Conservation (phyloP, 1,140 invertebrate species). For the Eubasilissa regina region DNA sequence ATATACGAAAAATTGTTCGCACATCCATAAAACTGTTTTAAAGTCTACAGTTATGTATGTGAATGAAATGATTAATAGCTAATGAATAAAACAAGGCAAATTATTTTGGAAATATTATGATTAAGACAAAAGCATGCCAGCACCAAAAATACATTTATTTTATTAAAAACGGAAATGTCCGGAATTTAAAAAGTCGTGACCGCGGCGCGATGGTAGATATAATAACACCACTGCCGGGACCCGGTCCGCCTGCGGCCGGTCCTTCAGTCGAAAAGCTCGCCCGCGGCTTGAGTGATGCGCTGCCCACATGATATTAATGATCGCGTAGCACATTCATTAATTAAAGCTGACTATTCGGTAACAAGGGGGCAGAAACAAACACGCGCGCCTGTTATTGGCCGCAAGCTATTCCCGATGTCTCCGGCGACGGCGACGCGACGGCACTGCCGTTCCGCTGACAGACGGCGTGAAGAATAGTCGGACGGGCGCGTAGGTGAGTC, state of each 20-base stretch:
- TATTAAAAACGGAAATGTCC: too few relatives aligned
- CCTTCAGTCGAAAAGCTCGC: slow-evolving; percentile 5
- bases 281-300: slow-evolving; percentile 52
- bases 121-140: too few relatives aligned
- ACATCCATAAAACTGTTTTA: too few relatives aligned
- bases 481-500: background rate
- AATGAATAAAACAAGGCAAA: too few relatives aligned
- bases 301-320: slow-evolving; percentile 58
- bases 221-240: background rate
- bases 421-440: too few relatives aligned
- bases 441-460: too few relatives aligned
- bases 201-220: background rate
- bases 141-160: too few relatives aligned
- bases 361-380: slow-evolving; percentile 41
- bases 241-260: background rate
- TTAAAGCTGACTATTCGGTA: slow-evolving; percentile 58
- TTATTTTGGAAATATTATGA: too few relatives aligned
- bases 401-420: slow-evolving; percentile 40
- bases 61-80: too few relatives aligned
- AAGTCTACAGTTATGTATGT: too few relatives aligned
- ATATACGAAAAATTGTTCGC: too few relatives aligned
- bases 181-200: background rate
- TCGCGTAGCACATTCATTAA: slow-evolving; percentile 56
- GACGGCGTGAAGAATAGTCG: background rate
- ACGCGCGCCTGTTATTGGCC: slow-evolving; percentile 32